Percentiles rank a stretch among this genome's conserved stretches.
Conservation (phyloP, 2,797 vertebrate genomes). For the Pseudochirops corinnae region DNA sequence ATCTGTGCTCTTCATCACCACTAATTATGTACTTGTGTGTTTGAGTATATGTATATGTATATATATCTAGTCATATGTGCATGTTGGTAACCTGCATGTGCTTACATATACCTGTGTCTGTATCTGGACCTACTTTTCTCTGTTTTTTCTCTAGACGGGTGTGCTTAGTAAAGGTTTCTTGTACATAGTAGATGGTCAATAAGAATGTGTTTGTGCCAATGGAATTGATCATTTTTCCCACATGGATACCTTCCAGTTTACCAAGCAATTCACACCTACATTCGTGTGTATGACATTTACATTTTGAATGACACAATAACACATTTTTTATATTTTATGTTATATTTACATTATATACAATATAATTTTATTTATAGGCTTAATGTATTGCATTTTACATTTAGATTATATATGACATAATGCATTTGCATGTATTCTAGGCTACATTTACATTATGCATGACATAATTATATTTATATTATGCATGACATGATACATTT, state of each 20-base stretch:
- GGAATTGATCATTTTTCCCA: background rate
- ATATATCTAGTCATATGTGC: background rate
- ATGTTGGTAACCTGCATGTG: background rate
- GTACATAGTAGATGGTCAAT: background rate
- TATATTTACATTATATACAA: background rate
- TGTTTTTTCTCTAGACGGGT: background rate
- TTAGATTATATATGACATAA: background rate
- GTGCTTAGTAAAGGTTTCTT: background rate
- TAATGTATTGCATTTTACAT: background rate
- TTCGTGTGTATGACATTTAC: background rate
- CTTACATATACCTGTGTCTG: background rate
- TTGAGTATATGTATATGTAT: background rate
- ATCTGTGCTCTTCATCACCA: background rate
- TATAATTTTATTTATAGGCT: background rate
- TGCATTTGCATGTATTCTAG: too few relatives aligned
- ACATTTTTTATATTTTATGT: background rate
- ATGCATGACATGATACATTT: too few relatives aligned
- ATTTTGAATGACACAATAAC: background rate
- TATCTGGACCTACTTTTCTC: background rate
- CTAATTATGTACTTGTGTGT: background rate
- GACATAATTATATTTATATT: too few relatives aligned
- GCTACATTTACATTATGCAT: background rate
- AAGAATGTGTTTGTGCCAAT: background rate
- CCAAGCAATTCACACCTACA: background rate
- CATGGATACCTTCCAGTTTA: background rate